Evolutionary conservation across 2,888 invertebrate species (phyloP), one percentile per base, ranked within the genome.

Genomic region (Therioaphis trifolii): DNA sequence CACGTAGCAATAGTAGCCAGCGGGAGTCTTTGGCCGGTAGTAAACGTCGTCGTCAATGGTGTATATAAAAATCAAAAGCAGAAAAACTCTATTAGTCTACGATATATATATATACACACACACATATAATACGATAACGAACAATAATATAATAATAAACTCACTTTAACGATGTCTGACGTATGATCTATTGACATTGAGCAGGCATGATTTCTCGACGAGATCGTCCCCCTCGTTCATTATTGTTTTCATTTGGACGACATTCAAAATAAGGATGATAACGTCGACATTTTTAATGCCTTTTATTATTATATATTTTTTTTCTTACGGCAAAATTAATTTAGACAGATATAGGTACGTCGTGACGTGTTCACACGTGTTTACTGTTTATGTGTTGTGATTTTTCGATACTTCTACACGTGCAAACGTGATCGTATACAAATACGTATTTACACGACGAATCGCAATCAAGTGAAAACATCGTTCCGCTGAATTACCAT

Each of bases 21-120:
- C 52, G 52, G 35, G 29, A 66, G 66, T 66, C 21, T 52, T 52
- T 66, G 66, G 49, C 49, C 46, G 52, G 66, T 1, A 78, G 66
- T 68, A 78, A 78, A 78, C 77, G 77, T 77, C 63, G 49, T 66
- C 66, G 21, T 77, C 49, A 66, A 77, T 49, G 76, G 24, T 63
- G 76, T 49, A 46, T 43, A 43, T 61, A 66, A 66, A 77, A 66
- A 77, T 68, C 66, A 52, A 66, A 77, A 52, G 49, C 49, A 35
- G 35, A 24, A 24, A 52, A 66, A 77, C 66, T 66, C 24, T 52
- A 52, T 52, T 52, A 72, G 29, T 52, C n/a, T 52, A 52, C 72
- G 52, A 52, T 18, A 12, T 21, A 35, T 21, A 15, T 7, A n/a
- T 15, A n/a, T 21, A 9, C 21, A 55, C n/a, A 14, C 4, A 18